Percentiles rank a stretch among this genome's conserved stretches.
phyloP scores from a whole-genome alignment of 2,888 invertebrate species.

The Chrysolina americana region DNA sequence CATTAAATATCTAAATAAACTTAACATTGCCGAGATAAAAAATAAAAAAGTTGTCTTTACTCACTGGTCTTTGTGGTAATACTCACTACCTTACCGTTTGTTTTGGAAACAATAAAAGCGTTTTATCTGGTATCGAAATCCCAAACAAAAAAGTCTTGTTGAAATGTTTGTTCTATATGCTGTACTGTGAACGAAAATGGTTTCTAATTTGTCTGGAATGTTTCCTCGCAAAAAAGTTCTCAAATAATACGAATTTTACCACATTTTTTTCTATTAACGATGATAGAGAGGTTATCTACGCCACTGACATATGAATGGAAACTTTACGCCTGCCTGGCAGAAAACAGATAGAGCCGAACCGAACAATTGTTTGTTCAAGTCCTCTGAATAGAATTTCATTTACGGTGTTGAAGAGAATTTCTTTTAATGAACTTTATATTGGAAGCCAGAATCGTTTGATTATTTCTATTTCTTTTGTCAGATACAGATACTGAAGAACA shows the following conservation, averaged over 20 bases:
- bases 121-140: neutral
- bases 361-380: constrained; percentile 31
- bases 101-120: neutral
- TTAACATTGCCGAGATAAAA: too few species aligned
- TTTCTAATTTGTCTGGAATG: too few species aligned
- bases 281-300: neutral
- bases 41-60: too few species aligned
- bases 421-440: constrained; percentile 32
- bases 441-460: constrained; percentile 20
- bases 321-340: constrained; percentile 11
- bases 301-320: constrained; percentile 23
- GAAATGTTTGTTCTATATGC: too few species aligned
- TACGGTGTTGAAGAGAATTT: constrained; percentile 16
- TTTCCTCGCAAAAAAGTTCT: too few species aligned
- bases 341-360: constrained; percentile 23
- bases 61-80: too few species aligned
- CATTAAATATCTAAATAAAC: too few species aligned
- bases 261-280: neutral
- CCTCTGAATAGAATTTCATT: constrained; percentile 34
- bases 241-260: too few species aligned
- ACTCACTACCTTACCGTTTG: too few species aligned
- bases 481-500: neutral
- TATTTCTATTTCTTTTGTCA: constrained; percentile 25
- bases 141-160: too few species aligned
- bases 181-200: too few species aligned